Evolutionary conservation across 2,888 invertebrate species (phyloP).

Genomic region (Dasypogon diadema): DNA sequence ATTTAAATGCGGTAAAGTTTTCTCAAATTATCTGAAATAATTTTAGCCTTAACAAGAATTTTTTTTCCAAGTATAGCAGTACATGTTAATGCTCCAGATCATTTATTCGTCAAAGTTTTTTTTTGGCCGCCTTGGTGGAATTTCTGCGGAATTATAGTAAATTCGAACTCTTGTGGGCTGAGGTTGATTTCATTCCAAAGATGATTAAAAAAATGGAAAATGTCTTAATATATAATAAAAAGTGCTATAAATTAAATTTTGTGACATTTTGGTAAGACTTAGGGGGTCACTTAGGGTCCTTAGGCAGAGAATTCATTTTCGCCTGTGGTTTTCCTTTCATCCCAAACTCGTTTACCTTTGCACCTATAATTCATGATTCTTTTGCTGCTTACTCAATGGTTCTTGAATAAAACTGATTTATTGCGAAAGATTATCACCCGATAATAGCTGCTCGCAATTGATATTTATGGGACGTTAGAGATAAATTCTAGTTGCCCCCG

Average conservation of each 20-base stretch:
- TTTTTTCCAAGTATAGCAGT: too few relatives aligned
- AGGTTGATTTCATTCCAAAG: too few relatives aligned
- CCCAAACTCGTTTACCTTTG: conserved; percentile 15
- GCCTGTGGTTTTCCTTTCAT: background rate
- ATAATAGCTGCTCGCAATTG: conserved; percentile 31
- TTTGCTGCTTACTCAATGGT: conserved; percentile 12
- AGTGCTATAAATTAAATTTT: conserved; percentile 12
- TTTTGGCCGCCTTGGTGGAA: too few relatives aligned
- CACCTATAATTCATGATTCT: conserved; percentile 10
- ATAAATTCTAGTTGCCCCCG: conserved; percentile 31
- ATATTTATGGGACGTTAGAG: conserved; percentile 38
- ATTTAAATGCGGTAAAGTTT: too few relatives aligned
- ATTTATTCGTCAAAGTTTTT: too few relatives aligned
- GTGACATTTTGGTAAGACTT: background rate
- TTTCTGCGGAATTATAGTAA: too few relatives aligned
- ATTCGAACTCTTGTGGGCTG: too few relatives aligned
- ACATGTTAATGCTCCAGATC: too few relatives aligned
- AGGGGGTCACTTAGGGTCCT: background rate
- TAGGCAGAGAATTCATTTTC: background rate
- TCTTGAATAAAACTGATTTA: conserved; percentile 26
- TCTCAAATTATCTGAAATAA: too few relatives aligned
- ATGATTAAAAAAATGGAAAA: too few relatives aligned
- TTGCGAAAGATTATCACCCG: conserved; percentile 29
- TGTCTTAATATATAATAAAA: conserved; percentile 3
- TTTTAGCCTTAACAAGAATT: too few relatives aligned